phyloP scores from a whole-genome alignment of 2,888 invertebrate genomes.

The Ornithoptera priamus region DNA sequence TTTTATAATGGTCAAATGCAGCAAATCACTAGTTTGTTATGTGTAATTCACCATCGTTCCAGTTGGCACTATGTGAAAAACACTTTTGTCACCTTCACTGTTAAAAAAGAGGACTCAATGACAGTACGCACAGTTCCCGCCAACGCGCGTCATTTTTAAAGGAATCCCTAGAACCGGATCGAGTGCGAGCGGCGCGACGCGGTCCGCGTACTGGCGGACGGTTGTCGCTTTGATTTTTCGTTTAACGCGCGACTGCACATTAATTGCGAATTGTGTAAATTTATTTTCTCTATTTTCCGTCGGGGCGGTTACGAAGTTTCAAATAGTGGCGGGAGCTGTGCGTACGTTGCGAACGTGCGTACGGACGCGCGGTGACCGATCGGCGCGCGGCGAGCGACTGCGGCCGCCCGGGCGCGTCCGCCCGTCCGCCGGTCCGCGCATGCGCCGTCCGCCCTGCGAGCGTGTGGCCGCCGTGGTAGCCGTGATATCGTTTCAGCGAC shows the following conservation, averaged over 20 bases:
- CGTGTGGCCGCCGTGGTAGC: conserved; percentile 67
- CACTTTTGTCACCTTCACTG: conserved; percentile 70
- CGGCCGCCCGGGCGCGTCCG: conserved; percentile 55
- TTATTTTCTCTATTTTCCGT: conserved; percentile 52
- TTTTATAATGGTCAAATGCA: conserved; percentile 51
- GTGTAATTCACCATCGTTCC: conserved; percentile 75
- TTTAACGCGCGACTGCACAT: conserved; percentile 66
- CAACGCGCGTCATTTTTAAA: conserved; percentile 58
- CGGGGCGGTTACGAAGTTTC: conserved; percentile 50
- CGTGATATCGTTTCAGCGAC: conserved; percentile 56
- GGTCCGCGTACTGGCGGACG: conserved; percentile 65
- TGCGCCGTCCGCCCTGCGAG: conserved; percentile 59
- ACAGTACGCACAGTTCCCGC: conserved; percentile 62
- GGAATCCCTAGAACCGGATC: conserved; percentile 47
- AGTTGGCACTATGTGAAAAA: conserved; percentile 57
- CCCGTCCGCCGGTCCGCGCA: too few species aligned
- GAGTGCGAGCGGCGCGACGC: conserved; percentile 72
- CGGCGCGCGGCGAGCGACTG: conserved; percentile 73
- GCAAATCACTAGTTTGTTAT: conserved; percentile 64
- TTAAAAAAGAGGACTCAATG: conserved; percentile 52
- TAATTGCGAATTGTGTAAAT: conserved; percentile 58
- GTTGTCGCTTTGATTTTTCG: conserved; percentile 59
- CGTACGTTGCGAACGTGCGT: conserved; percentile 69
- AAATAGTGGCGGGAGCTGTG: conserved; percentile 73
- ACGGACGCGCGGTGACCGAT: conserved; percentile 65